A percentile compares a stretch with the other conserved stretches of the same genome.
These are phyloP conservation scores for Anguilla anguilla DNA, from an alignment of 2,797 vertebrate species.

Conservation along the genomic window DNA sequence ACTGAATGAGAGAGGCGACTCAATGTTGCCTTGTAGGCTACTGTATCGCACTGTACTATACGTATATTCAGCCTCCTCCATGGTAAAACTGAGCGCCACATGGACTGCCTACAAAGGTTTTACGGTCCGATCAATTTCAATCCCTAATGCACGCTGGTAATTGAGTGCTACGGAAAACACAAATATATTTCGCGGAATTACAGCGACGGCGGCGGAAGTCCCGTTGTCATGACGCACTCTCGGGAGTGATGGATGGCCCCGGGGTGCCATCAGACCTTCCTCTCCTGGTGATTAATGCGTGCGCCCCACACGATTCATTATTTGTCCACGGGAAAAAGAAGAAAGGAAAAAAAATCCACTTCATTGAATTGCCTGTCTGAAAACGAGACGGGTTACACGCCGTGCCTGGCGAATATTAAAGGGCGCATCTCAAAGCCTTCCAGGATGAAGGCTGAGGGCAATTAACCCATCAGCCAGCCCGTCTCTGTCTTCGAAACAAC, in stretches of 20 bases:
- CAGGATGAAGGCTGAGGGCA: neutral
- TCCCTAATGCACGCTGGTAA: neutral
- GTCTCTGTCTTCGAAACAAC: too few species aligned
- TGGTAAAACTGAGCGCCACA: neutral
- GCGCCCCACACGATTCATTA: neutral
- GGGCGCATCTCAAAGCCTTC: neutral
- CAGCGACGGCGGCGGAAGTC: neutral
- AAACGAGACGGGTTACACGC: neutral
- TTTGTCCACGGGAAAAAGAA: neutral
- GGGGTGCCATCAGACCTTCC: neutral
- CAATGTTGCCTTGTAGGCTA: too few species aligned
- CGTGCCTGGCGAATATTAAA: neutral
- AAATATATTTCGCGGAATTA: neutral
- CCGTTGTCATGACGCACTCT: neutral
- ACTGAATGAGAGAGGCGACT: too few species aligned
- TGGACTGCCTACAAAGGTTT: neutral
- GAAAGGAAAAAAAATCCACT: too few species aligned
- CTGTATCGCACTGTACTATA: too few species aligned
- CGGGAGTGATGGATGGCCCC: neutral
- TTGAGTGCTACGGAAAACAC: neutral
- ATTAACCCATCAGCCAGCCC: neutral
- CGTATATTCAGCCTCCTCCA: too few species aligned
- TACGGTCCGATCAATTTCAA: neutral
- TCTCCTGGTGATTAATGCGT: neutral
- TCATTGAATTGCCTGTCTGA: neutral